Evolutionary conservation across 2,113 vertebrate species (phyloP).

Genomic region (Xiphorhynchus elegans): DNA sequence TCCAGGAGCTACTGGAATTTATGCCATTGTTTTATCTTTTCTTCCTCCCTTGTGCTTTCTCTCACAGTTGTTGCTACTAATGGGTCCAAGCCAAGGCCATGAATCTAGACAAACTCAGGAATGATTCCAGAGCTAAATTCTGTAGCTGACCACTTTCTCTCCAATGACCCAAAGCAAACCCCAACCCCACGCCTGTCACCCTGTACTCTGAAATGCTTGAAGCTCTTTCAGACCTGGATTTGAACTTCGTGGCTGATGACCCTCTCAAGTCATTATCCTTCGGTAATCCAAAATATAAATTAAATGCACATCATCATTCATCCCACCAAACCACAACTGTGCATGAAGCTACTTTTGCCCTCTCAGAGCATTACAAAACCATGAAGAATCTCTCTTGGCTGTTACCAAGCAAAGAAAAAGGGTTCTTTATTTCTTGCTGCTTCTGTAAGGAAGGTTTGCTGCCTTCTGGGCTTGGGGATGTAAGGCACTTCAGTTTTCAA

Average conservation of each 20-base stretch:
- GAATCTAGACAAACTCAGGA: neutral
- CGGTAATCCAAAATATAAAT: neutral
- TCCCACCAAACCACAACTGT: slow-evolving; percentile 21
- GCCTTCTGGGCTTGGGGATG: rapidly evolving
- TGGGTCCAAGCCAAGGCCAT: neutral
- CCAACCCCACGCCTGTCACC: neutral
- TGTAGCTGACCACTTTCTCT: neutral
- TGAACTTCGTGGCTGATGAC: neutral
- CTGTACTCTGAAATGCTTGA: neutral
- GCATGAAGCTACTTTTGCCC: neutral
- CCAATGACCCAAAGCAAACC: neutral
- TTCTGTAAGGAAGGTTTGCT: neutral
- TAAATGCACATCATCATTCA: neutral
- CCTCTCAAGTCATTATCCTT: neutral
- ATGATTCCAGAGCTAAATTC: neutral
- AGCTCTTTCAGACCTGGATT: neutral
- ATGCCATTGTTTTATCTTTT: slow-evolving; percentile 32
- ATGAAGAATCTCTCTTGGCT: neutral
- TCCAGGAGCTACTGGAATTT: slow-evolving; percentile 51
- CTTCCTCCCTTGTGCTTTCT: neutral
- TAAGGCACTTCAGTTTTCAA: neutral
- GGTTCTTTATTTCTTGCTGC: neutral
- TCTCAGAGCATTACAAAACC: neutral
- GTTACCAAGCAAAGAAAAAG: neutral
- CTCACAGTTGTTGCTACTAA: neutral